A percentile compares a stretch with the other conserved stretches of the same genome.
Conservation (phyloP, 2,888 invertebrate genomes). For the Pristionchus maxplancki region DNA sequence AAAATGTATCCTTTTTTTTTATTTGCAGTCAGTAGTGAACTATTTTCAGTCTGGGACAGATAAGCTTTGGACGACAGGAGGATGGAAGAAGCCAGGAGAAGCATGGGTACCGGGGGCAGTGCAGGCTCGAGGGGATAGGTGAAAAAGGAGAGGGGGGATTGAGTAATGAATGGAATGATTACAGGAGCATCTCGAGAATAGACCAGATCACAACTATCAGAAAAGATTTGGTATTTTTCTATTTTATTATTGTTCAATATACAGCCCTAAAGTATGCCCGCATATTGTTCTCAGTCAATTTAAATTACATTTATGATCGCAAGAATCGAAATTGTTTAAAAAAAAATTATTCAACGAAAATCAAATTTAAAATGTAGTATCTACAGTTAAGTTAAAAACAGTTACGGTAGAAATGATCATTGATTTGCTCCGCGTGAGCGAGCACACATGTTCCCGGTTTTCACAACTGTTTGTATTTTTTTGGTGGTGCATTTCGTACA, state of each 20-base stretch:
- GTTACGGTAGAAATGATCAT: not conserved
- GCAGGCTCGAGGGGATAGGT: not conserved
- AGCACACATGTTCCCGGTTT: no score
- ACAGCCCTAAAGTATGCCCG: no score
- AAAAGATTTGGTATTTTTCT: not conserved
- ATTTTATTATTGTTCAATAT: no score
- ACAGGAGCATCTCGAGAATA: not conserved
- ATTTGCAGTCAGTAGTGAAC: not conserved
- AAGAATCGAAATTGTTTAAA: no score
- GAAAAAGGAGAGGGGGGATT: not conserved
- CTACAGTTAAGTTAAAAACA: not conserved
- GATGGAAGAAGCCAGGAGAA: slow-evolving; percentile 42
- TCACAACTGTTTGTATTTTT: no score
- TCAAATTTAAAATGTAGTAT: no score
- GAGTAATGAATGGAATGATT: not conserved
- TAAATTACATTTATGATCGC: no score
- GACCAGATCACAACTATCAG: not conserved
- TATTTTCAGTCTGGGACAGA: not conserved
- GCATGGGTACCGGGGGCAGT: not conserved
- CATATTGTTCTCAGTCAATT: no score
- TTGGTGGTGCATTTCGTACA: no score
- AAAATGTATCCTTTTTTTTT: not conserved
- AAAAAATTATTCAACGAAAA: no score
- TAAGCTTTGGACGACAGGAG: slow-evolving; percentile 29
- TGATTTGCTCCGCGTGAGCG: not conserved